Conservation (phyloP, 2,113 vertebrate genomes). For the Amazona guildingii region DNA sequence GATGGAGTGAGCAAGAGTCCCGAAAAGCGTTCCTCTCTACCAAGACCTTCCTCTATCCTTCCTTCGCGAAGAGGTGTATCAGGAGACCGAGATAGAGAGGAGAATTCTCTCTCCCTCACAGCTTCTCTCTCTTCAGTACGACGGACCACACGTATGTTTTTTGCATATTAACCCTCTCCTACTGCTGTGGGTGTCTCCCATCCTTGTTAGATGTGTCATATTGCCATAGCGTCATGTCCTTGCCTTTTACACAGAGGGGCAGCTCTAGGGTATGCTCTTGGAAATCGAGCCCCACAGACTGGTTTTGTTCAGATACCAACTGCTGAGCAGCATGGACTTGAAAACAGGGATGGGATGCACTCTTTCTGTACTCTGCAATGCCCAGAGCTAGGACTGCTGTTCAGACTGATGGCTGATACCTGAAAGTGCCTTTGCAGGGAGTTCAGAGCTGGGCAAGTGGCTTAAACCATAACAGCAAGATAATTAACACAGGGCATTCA, state of each 20-base stretch:
- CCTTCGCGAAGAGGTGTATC: conserved; percentile 83
- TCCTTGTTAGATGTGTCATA: not conserved
- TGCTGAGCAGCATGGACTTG: not conserved
- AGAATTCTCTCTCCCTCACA: conserved; percentile 92
- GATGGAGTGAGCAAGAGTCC: conserved; percentile 91
- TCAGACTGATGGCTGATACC: not conserved
- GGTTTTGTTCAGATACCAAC: not conserved
- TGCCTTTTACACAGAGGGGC: not conserved
- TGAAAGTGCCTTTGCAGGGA: not conserved
- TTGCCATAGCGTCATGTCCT: not conserved
- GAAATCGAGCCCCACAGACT: not conserved
- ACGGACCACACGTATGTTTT: conserved; percentile 88
- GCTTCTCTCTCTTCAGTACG: conserved; percentile 89
- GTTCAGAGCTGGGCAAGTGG: not conserved
- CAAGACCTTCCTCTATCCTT: conserved; percentile 88
- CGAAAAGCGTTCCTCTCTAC: conserved; percentile 89
- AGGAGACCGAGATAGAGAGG: conserved; percentile 87
- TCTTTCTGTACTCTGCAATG: not conserved
- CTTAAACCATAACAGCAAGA: not conserved
- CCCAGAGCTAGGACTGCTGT: not conserved
- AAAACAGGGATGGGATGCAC: not conserved
- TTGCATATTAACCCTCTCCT: not conserved
- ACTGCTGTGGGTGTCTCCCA: not conserved
- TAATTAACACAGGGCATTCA: not conserved
- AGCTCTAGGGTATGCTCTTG: not conserved